Evolutionary conservation across 2,888 invertebrate genomes (phyloP), one percentile per base, ranked within the genome.

Genomic region (Saturnia pavonia): DNA sequence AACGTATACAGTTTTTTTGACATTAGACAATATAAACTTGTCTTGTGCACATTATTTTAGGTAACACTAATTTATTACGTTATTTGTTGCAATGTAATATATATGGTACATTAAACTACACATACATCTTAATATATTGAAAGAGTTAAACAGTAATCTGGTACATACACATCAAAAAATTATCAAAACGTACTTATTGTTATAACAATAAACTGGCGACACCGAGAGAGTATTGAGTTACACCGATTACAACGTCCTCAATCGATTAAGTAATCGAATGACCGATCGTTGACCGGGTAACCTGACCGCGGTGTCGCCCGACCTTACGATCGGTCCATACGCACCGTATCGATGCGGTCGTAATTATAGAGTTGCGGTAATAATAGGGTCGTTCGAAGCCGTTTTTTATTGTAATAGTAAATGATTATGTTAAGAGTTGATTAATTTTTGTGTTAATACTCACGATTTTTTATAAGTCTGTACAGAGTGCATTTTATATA

Each of bases 211-310:
- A 40, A 63, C 63, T 19, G 7, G 19, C 16, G 65, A 19, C n/a
- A 40, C 57, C 27, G 57, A 60, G 40, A 16, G 40, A n/a, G 65
- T 65, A 48, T 40, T 40, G 22, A 48, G 40, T 54, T 54, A 68
- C 43, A 12, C 54, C 71, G 71, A 66, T 70, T 70, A 71, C 68
- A 54, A 16, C 67, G 63, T 40, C 40, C 25, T 43, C 42, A 51
- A 75, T 79, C 78, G 78, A 77, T 79, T 78, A 72, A 73, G 71
- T 78, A 79, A 81, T 80, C 77, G 77, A 78, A 73, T 80, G 74
- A 74, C 74, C 70, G 80, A 76, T 70, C 79, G 73, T 75, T 80
- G 81, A 75, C 80, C 81, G 80, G 75, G 80, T 81, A 80, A 80
- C 78, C 78, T 74, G 76, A 77, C 72, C 69, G 34, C 34, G 34